These are phyloP conservation scores for Oxygymnocypris stewartii DNA, from an alignment of 2,113 vertebrate genomes.

Conservation along the genomic window DNA sequence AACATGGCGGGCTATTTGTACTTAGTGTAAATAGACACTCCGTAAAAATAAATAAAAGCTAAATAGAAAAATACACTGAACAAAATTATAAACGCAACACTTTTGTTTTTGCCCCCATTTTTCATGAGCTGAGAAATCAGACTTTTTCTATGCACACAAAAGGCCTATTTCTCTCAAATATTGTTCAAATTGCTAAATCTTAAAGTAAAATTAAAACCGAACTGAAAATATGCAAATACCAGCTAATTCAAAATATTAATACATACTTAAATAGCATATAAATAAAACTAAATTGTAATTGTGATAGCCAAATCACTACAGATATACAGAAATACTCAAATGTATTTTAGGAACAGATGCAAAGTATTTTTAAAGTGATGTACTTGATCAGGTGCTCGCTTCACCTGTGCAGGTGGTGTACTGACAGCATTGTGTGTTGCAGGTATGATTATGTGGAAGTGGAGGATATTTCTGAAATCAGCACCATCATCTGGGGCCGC, in stretches of 20 bases:
- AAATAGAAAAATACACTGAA: no score
- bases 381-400: neutral
- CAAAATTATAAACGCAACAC: no score
- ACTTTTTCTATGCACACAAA: no score
- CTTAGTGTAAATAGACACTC: no score
- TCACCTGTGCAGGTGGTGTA: neutral
- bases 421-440: conserved; percentile 17
- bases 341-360: neutral
- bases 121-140: no score
- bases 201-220: no score
- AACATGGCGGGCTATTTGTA: no score
- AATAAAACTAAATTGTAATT: neutral
- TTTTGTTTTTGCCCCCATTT: no score
- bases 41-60: no score
- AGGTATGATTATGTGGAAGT: conserved; percentile 98
- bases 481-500: conserved; percentile 88
- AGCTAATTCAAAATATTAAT: neutral
- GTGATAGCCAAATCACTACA: neutral
- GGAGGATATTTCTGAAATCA: conserved; percentile 89
- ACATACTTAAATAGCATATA: neutral
- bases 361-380: no score
- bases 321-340: neutral
- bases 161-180: no score
- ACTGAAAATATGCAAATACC: neutral
- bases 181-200: no score